Conservation (phyloP, 1,140 invertebrate genomes). For the Drosophila fuyamai region DNA sequence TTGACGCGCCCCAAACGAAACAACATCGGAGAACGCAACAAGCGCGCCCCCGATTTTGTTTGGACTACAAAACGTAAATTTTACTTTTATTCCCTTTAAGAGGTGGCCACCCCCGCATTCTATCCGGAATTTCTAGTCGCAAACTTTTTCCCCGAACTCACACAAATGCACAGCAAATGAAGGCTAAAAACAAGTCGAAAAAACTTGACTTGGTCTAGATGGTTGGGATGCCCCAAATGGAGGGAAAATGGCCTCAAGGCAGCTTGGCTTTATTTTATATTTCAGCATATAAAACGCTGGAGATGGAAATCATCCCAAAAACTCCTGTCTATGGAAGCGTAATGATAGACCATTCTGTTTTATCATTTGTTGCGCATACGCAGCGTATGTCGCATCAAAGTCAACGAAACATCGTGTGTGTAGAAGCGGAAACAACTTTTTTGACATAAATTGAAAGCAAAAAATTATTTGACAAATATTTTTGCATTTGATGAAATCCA, state of each 20-base stretch:
- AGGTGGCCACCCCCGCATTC: constrained; percentile 1
- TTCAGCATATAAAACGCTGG: not conserved
- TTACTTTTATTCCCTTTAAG: constrained; percentile 64
- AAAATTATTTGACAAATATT: constrained; percentile 19
- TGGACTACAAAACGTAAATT: constrained; percentile 67
- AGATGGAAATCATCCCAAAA: not conserved
- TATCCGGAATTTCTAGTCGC: constrained; percentile 11
- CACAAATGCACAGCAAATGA: constrained; percentile 40
- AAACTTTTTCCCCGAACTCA: constrained; percentile 35
- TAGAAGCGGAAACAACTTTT: constrained; percentile 20
- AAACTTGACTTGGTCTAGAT: constrained; percentile 3
- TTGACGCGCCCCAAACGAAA: constrained; percentile 57
- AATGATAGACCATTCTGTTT: constrained; percentile 1
- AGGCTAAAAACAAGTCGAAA: constrained; percentile 5
- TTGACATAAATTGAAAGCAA: not conserved
- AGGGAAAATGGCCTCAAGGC: constrained; percentile 7
- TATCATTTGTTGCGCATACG: constrained; percentile 34
- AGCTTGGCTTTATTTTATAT: constrained; percentile 5
- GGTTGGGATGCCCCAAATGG: constrained; percentile 7
- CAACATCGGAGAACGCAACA: constrained; percentile 47
- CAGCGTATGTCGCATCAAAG: constrained; percentile 25
- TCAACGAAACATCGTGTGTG: constrained; percentile 12
- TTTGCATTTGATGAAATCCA: constrained; percentile 12
- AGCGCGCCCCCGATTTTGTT: constrained; percentile 54
- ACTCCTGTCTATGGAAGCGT: not conserved